A percentile compares a stretch with the other conserved stretches of the same genome.
These are phyloP conservation scores for Rhamnusium bicolor DNA, from an alignment of 2,888 invertebrate species.

Conservation along the genomic window DNA sequence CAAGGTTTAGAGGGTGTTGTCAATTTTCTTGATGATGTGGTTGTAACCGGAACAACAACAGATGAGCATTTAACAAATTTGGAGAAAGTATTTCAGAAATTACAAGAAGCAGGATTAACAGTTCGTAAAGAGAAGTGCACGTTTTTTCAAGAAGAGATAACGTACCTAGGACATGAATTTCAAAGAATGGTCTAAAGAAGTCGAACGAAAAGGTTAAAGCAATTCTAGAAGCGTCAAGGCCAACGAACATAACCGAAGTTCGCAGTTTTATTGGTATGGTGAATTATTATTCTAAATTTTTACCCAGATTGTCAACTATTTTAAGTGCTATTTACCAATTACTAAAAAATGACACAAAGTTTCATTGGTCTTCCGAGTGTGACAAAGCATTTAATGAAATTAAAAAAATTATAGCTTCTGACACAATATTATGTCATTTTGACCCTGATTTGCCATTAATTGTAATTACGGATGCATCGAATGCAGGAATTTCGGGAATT, in stretches of 20 bases:
- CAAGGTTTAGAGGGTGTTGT: slow-evolving; percentile 54
- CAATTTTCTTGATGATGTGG: slow-evolving; percentile 61
- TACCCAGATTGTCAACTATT: slow-evolving; percentile 29
- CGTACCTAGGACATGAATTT: slow-evolving; percentile 58
- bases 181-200: slow-evolving; percentile 41
- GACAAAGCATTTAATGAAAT: slow-evolving; percentile 33
- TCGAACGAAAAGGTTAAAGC: slow-evolving; percentile 33
- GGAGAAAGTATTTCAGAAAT: slow-evolving; percentile 50
- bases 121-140: slow-evolving; percentile 60
- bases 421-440: slow-evolving; percentile 36
- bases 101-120: slow-evolving; percentile 53
- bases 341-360: slow-evolving; percentile 25
- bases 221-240: slow-evolving; percentile 34
- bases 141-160: slow-evolving; percentile 59
- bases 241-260: slow-evolving; percentile 33
- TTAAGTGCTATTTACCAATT: slow-evolving; percentile 39
- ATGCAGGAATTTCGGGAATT: slow-evolving; percentile 25
- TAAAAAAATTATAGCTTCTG: slow-evolving; percentile 30
- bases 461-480: slow-evolving; percentile 29
- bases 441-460: slow-evolving; percentile 33
- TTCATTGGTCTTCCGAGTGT: slow-evolving; percentile 29
- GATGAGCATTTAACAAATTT: slow-evolving; percentile 52
- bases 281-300: slow-evolving; percentile 45
- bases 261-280: slow-evolving; percentile 37
- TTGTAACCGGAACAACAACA: slow-evolving; percentile 54